Conservation (phyloP, 2,113 vertebrate species). For the Mesitornis unicolor region DNA sequence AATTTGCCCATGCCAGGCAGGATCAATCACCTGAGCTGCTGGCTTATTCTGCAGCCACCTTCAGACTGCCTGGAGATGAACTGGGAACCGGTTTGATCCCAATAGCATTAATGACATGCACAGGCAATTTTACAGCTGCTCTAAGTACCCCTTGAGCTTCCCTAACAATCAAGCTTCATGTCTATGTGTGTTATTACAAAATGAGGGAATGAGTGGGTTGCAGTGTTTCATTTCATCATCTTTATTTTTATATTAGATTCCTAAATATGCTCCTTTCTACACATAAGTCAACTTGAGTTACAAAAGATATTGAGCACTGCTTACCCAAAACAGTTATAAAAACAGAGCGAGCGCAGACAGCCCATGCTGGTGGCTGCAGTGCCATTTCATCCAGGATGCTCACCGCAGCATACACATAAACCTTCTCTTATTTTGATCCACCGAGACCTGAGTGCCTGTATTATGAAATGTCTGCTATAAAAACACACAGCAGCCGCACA, state of each 20-base stretch:
- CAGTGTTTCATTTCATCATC: background rate
- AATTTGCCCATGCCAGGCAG: background rate
- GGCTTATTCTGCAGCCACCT: background rate
- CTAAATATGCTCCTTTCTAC: background rate
- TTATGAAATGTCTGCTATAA: background rate
- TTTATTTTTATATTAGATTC: background rate
- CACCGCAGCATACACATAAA: background rate
- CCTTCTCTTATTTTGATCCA: background rate
- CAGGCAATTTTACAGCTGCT: background rate
- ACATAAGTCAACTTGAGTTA: background rate
- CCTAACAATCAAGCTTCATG: background rate
- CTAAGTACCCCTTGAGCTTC: background rate
- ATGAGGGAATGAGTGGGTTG: background rate
- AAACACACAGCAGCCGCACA: background rate
- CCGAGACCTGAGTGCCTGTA: background rate
- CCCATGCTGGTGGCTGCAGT: accelerated
- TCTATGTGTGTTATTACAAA: background rate
- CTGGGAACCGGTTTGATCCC: background rate
- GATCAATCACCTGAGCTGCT: background rate
- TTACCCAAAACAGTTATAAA: background rate
- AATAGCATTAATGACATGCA: accelerated
- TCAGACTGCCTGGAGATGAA: background rate
- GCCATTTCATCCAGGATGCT: background rate
- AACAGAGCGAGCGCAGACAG: background rate
- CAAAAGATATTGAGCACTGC: background rate